These are phyloP conservation scores for Volucella inanis DNA, from an alignment of 2,888 invertebrate species.

Conservation along the genomic window DNA sequence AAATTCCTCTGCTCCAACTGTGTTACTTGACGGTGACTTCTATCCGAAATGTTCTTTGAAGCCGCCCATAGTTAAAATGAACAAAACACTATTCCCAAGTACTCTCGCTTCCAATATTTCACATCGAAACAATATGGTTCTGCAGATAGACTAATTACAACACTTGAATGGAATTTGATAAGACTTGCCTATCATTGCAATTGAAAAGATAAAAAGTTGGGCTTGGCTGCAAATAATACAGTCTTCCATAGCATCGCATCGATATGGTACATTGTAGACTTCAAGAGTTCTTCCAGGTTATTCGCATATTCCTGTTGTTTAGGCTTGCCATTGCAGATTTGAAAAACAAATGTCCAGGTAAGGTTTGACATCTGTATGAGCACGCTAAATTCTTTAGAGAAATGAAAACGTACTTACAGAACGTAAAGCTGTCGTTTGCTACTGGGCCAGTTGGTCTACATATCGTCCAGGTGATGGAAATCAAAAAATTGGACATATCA, in stretches of 20 bases:
- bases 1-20: no score
- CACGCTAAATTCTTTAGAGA: neutral
- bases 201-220: slow-evolving; percentile 27
- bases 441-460: slow-evolving; percentile 84
- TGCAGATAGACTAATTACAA: slow-evolving; percentile 35
- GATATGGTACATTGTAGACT: neutral
- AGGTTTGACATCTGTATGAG: neutral
- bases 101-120: neutral
- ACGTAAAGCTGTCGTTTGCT: slow-evolving; percentile 82
- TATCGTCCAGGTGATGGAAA: slow-evolving; percentile 82
- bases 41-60: no score
- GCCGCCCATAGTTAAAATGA: neutral
- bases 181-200: neutral
- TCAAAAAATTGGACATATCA: slow-evolving; percentile 83
- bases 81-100: neutral
- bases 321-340: neutral
- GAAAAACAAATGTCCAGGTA: slow-evolving; percentile 21
- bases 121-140: slow-evolving; percentile 1
- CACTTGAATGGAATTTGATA: slow-evolving; percentile 14
- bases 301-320: slow-evolving; percentile 3
- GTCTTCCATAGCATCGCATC: neutral
- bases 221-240: neutral
- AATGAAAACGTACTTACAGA: slow-evolving; percentile 16
- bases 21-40: no score
- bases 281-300: neutral